phyloP scores from a whole-genome alignment of 2,797 vertebrate species.

The Leuciscus waleckii region DNA sequence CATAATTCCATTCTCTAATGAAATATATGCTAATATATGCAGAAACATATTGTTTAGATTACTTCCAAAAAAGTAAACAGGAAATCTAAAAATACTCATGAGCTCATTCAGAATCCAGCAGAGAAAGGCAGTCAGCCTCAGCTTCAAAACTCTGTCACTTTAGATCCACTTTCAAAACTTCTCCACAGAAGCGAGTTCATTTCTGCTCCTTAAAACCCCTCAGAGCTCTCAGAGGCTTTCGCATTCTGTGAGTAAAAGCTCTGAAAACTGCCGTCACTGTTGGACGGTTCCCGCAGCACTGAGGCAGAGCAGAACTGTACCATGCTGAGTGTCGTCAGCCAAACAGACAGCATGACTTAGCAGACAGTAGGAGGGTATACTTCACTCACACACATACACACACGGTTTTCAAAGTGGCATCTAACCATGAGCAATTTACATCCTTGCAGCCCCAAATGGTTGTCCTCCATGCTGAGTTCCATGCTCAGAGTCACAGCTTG shows the following conservation, averaged over 20 bases:
- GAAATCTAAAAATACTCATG: constrained; percentile 26
- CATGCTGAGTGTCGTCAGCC: constrained; percentile 24
- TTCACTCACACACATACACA: constrained; percentile 28
- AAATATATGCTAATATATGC: too few species aligned
- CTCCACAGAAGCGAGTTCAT: constrained; percentile 27
- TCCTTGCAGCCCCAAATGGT: constrained; percentile 18
- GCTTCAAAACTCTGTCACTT: constrained; percentile 29
- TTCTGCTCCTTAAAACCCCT: constrained; percentile 46
- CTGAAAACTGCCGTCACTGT: constrained; percentile 30
- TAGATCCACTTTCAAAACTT: constrained; percentile 56
- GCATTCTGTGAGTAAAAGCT: constrained; percentile 22
- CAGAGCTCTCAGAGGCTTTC: constrained; percentile 43
- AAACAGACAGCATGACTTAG: constrained; percentile 41
- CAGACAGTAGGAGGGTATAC: constrained; percentile 44
- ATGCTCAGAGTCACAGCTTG: constrained; percentile 38
- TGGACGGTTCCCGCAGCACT: constrained; percentile 27
- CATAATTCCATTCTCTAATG: too few species aligned
- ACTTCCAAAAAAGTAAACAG: neutral
- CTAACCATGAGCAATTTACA: constrained; percentile 40
- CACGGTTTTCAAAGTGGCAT: constrained; percentile 45
- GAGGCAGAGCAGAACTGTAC: constrained; percentile 7
- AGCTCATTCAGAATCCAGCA: constrained; percentile 29
- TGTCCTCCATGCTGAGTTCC: constrained; percentile 21
- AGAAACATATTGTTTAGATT: neutral
- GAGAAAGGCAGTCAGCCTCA: constrained; percentile 27